Conservation (phyloP, 1,140 invertebrate species). For the Ostrea denselamellosa region DNA sequence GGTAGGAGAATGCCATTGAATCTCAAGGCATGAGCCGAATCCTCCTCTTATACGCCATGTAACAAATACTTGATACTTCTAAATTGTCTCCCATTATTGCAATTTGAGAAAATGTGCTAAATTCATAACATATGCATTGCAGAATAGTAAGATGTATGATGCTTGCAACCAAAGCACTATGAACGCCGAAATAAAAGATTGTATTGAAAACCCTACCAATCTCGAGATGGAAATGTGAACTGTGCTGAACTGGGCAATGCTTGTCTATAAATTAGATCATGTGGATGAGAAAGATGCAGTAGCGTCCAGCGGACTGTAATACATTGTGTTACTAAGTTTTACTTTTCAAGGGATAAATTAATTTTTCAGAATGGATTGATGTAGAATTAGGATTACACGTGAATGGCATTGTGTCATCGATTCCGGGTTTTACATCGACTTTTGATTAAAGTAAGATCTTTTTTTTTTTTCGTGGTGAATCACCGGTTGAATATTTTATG, state of each 20-base stretch:
- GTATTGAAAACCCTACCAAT: not conserved
- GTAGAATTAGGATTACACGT: not conserved
- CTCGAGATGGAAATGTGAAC: not conserved
- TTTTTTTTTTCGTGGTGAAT: not conserved
- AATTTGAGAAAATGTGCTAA: not conserved
- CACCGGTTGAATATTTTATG: not conserved
- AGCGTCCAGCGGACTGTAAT: not conserved
- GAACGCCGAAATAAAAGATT: not conserved
- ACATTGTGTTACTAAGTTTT: not conserved
- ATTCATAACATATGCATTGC: too few species aligned
- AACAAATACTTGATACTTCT: too few species aligned
- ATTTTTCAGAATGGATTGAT: slow-evolving; percentile 23
- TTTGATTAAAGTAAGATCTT: slow-evolving; percentile 11
- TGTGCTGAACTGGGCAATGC: not conserved
- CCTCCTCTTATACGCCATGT: too few species aligned
- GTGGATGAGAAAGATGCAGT: not conserved
- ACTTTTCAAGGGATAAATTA: slow-evolving; percentile 5
- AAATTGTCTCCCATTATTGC: not conserved
- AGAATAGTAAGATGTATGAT: not conserved
- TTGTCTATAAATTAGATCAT: not conserved
- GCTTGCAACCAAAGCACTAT: not conserved
- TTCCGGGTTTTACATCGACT: slow-evolving; percentile 8
- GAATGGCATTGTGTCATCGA: slow-evolving; percentile 19
- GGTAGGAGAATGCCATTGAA: too few species aligned
- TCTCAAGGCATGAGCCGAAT: too few species aligned